Conservation (phyloP, 64 coral and sea anemone species). For the Montipora capricornis region DNA sequence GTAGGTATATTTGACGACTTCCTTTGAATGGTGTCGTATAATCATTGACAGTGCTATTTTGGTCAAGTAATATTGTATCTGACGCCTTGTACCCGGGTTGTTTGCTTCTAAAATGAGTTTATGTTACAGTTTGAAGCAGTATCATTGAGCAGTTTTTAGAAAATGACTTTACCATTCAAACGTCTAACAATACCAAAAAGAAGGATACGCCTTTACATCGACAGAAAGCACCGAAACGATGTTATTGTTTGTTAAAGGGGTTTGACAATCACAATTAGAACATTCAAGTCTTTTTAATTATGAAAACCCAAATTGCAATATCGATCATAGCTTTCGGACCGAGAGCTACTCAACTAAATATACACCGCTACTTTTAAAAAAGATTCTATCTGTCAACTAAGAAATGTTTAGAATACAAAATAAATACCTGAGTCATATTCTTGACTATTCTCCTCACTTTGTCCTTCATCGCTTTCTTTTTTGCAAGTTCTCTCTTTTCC, state of each 20-base stretch:
- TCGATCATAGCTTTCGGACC: neutral
- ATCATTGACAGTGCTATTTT: neutral
- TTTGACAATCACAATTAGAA: neutral
- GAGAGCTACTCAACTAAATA: constrained; percentile 2
- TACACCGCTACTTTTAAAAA: neutral
- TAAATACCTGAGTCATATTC: constrained; percentile 43
- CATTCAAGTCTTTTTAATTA: constrained; percentile 17
- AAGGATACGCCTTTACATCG: neutral
- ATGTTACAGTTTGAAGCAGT: neutral
- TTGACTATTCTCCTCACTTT: constrained; percentile 41
- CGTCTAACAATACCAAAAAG: neutral
- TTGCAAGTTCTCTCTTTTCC: constrained; percentile 39
- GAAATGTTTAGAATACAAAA: constrained; percentile 28
- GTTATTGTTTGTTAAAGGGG: neutral
- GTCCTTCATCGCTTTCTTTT: constrained; percentile 58
- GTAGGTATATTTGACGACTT: constrained; percentile 42
- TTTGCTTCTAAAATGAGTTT: neutral
- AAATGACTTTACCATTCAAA: constrained; percentile 11
- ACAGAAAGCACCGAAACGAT: neutral
- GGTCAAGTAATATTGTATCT: constrained; percentile 20
- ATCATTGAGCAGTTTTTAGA: constrained; percentile 14
- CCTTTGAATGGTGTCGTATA: constrained; percentile 21
- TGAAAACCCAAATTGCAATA: constrained; percentile 21
- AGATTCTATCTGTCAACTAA: neutral
- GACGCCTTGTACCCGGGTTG: neutral